Evolutionary conservation across 2,113 vertebrate species (phyloP).

Genomic region (Forbesichthys agassizii): DNA sequence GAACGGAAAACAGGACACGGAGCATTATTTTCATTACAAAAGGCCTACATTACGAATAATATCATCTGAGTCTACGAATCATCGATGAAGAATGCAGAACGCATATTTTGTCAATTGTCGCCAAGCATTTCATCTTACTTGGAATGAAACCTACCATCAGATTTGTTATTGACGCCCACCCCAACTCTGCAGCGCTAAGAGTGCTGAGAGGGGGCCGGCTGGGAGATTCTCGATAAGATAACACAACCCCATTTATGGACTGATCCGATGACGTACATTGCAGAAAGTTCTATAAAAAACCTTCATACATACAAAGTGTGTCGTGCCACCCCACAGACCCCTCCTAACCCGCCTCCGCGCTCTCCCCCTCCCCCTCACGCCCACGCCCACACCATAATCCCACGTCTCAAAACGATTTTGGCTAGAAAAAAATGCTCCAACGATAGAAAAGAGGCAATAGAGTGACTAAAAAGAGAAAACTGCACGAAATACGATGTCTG

Average conservation of each 20-base stretch:
- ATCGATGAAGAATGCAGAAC: slow-evolving; percentile 16
- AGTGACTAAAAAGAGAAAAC: slow-evolving; percentile 23
- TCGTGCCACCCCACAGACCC: slow-evolving; percentile 82
- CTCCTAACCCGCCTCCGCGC: slow-evolving; percentile 46
- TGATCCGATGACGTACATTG: slow-evolving; percentile 86
- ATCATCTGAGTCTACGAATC: slow-evolving; percentile 16
- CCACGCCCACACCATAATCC: slow-evolving; percentile 81
- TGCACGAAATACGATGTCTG: neutral
- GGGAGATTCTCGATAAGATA: slow-evolving; percentile 84
- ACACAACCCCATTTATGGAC: slow-evolving; percentile 85
- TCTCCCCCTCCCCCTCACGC: slow-evolving; percentile 68
- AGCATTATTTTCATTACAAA: neutral
- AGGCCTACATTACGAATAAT: slow-evolving; percentile 35
- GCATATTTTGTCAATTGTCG: slow-evolving; percentile 43
- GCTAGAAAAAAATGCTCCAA: slow-evolving; percentile 55
- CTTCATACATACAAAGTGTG: slow-evolving; percentile 86
- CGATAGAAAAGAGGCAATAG: slow-evolving; percentile 42
- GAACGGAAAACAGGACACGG: slow-evolving; percentile 20
- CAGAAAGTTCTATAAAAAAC: slow-evolving; percentile 86
- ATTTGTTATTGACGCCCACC: slow-evolving; percentile 82
- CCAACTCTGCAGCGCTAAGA: slow-evolving; percentile 78
- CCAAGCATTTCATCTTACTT: slow-evolving; percentile 61
- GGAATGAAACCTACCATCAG: slow-evolving; percentile 77
- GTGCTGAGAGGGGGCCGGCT: slow-evolving; percentile 60
- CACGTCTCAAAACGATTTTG: slow-evolving; percentile 68